These are phyloP conservation scores for Chymomyza fuscimana DNA, from an alignment of 2,888 invertebrate species.

Conservation along the genomic window DNA sequence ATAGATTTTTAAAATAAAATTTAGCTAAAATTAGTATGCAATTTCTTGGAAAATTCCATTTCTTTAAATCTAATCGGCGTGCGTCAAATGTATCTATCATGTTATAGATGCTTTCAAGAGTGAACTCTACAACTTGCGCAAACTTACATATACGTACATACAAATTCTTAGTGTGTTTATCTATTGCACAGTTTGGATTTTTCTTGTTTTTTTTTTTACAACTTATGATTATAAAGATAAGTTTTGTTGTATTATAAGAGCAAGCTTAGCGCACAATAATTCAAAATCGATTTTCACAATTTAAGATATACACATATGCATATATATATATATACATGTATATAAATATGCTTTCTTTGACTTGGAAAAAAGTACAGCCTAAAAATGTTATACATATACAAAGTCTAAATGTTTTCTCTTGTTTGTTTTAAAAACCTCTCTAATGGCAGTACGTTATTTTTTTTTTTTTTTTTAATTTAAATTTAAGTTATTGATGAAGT, in stretches of 20 bases:
- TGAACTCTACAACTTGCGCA: too few species aligned
- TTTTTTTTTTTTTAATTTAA: conserved; percentile 29
- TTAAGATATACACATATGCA: neutral
- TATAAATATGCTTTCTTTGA: conserved; percentile 35
- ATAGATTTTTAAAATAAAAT: too few species aligned
- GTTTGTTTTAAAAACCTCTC: conserved; percentile 60
- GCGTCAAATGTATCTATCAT: too few species aligned
- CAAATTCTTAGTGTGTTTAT: too few species aligned
- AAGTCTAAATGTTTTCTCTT: conserved; percentile 55
- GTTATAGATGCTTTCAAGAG: too few species aligned
- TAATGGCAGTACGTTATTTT: conserved; percentile 61
- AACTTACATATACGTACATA: too few species aligned
- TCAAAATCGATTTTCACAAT: neutral
- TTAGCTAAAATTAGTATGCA: too few species aligned
- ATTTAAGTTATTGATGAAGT: conserved; percentile 30
- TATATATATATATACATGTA: neutral
- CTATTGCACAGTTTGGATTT: neutral
- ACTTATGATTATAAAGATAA: neutral
- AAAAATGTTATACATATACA: conserved; percentile 67
- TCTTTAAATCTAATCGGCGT: too few species aligned
- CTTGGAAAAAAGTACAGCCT: conserved; percentile 66
- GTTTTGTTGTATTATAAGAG: neutral
- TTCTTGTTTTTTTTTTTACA: neutral
- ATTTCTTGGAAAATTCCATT: too few species aligned
- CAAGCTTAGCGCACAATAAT: neutral